Conservation (phyloP, 1,140 invertebrate species). For the Macrobrachium rosenbergii region DNA sequence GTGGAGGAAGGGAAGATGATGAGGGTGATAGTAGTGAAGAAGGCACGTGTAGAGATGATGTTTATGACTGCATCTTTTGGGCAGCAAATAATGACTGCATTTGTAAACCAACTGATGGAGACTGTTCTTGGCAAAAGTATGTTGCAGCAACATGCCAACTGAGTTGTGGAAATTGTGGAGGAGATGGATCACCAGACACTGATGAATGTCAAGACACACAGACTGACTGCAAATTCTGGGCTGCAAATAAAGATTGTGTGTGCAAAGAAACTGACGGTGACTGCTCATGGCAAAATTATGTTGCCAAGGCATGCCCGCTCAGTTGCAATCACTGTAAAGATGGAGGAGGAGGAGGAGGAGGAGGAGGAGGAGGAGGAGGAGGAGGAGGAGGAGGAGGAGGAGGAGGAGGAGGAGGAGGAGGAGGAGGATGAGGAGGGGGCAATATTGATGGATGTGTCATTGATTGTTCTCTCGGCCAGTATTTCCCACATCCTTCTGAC, state of each 20-base stretch:
- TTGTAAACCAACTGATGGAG: constrained; percentile 35
- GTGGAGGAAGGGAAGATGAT: constrained; percentile 2
- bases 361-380: not conserved
- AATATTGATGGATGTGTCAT: constrained; percentile 48
- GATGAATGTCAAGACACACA: not conserved
- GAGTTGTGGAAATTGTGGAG: constrained; percentile 23
- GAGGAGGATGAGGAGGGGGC: constrained; percentile 24
- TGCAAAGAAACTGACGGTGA: too few relatives aligned
- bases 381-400: not conserved
- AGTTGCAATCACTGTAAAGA: constrained; percentile 7
- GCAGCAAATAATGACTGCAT: constrained; percentile 47
- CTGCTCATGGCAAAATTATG: too few relatives aligned
- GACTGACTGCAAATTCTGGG: not conserved
- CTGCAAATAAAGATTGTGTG: too few relatives aligned
- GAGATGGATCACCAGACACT: constrained; percentile 19
- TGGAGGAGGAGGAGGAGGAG: constrained; percentile 11
- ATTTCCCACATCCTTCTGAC: constrained; percentile 48
- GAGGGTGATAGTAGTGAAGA: not conserved
- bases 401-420: constrained; percentile 2
- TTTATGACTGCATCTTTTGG: constrained; percentile 38
- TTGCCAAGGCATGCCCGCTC: too few relatives aligned
- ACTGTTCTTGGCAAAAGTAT: constrained; percentile 48
- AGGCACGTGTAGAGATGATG: not conserved
- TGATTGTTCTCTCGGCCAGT: constrained; percentile 40
- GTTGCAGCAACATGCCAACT: constrained; percentile 25